Evolutionary conservation across 2,888 invertebrate species (phyloP).

Genomic region (Leptinotarsa rubiginosa): DNA sequence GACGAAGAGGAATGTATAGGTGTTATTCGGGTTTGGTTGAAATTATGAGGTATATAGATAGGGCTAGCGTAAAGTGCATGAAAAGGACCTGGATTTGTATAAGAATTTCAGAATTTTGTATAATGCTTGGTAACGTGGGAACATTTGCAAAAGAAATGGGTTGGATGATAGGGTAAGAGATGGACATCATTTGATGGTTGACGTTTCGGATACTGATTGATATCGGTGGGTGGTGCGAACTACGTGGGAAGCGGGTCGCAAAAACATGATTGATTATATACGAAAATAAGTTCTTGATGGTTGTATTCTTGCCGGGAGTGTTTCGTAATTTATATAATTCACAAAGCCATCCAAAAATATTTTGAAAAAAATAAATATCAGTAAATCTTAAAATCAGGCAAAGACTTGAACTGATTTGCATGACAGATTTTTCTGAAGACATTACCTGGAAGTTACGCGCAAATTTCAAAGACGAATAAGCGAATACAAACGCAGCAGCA

Average conservation of each 20-base stretch:
- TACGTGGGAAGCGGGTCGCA: constrained; percentile 46
- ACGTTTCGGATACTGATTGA: constrained; percentile 49
- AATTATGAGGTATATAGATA: constrained; percentile 37
- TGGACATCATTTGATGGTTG: constrained; percentile 40
- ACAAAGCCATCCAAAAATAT: too few species aligned
- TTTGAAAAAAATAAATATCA: too few species aligned
- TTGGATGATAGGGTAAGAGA: constrained; percentile 40
- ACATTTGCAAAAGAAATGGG: constrained; percentile 47
- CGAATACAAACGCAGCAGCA: too few species aligned
- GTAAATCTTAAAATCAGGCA: too few species aligned
- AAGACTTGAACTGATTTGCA: too few species aligned
- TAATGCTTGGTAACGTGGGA: constrained; percentile 51
- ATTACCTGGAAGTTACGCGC: too few species aligned
- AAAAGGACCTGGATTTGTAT: constrained; percentile 44
- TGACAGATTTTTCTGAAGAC: too few species aligned
- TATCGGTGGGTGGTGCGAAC: constrained; percentile 39
- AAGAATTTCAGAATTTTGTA: constrained; percentile 49
- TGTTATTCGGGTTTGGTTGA: constrained; percentile 36
- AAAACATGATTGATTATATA: constrained; percentile 1
- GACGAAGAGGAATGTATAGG: constrained; percentile 29
- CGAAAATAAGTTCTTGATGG: neutral
- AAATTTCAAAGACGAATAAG: too few species aligned
- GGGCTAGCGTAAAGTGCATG: constrained; percentile 35
- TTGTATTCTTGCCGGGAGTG: neutral
- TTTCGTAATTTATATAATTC: too few species aligned